These are phyloP conservation scores for Lathamus discolor DNA, from an alignment of 2,113 vertebrate species.

Conservation along the genomic window DNA sequence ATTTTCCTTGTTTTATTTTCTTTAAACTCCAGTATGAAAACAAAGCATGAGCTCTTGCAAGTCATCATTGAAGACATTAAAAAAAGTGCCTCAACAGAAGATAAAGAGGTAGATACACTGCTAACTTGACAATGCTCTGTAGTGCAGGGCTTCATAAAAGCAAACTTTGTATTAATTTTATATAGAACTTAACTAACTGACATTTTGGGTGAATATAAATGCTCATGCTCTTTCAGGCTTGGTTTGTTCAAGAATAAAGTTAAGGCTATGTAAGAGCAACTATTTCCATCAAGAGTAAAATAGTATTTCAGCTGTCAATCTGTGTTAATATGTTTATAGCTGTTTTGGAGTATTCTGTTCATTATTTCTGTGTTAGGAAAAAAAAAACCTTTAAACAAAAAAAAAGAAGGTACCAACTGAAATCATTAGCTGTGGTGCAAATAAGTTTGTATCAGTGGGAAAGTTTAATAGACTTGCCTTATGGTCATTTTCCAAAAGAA, in stretches of 20 bases:
- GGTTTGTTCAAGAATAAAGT: neutral
- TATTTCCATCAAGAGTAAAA: neutral
- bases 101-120: neutral
- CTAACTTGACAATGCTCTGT: neutral
- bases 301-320: neutral
- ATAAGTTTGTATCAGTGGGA: neutral
- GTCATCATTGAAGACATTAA: neutral
- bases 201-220: neutral
- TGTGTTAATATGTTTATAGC: neutral
- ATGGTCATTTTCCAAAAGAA: neutral
- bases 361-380: neutral
- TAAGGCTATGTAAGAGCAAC: neutral
- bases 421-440: neutral
- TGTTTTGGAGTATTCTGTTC: neutral
- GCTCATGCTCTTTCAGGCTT: neutral
- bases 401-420: neutral
- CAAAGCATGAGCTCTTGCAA: neutral
- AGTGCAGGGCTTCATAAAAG: neutral
- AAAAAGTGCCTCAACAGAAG: neutral
- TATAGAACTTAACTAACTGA: neutral
- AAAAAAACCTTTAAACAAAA: neutral
- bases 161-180: neutral
- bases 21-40: neutral
- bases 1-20: neutral
- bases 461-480: neutral